Evolutionary conservation across 2,113 vertebrate genomes (phyloP), one percentile per base, ranked within the genome.

Genomic region (Chaetodon auriga): DNA sequence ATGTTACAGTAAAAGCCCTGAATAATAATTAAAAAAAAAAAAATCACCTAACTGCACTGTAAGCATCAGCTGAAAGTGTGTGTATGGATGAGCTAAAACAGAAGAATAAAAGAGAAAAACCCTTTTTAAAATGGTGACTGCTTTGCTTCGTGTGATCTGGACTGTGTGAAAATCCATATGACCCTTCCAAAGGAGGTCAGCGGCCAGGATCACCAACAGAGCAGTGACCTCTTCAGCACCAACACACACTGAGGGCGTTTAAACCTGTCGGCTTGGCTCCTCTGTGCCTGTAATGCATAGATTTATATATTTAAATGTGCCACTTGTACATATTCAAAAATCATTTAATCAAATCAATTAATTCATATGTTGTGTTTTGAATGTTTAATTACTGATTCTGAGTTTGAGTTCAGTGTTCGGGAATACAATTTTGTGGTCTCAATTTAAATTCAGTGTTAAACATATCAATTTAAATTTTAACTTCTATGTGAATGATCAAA

Each of bases 161-260:
- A n/a, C 61, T 43, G 5, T 41, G 36, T 62, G n/a, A 4, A 53
- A 61, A 70, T 35, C 15, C 30, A 35, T 23, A 46, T 57, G 41
- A 38, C 19, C 46, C 36, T 46, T 82, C 48, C 30, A 53, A 35
- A 41, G 49, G 60, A 49, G 51, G 68, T 72, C 74, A 49, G 60
- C 49, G 68, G 23, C 12, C 45, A 61, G 21, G 45, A 41, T 35
- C 10, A 60, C n/a, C 13, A 2, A 19, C 43, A n/a, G 15, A 38
- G 73, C 49, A 46, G 30, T 36, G n/a, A 66, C 18, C 36, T 9
- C 6, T 41, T 76, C 38, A 38, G 49, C n/a, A 66, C n/a, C 21
- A 10, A 65, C 51, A 55, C 55, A 64, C 57, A 73, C 5, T 41
- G 8, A 58, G 41, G 19, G 7, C 0, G 11, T 49, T 60, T 19